Evolutionary conservation across 2,113 vertebrate species (phyloP).

Genomic region (Electrona antarctica): DNA sequence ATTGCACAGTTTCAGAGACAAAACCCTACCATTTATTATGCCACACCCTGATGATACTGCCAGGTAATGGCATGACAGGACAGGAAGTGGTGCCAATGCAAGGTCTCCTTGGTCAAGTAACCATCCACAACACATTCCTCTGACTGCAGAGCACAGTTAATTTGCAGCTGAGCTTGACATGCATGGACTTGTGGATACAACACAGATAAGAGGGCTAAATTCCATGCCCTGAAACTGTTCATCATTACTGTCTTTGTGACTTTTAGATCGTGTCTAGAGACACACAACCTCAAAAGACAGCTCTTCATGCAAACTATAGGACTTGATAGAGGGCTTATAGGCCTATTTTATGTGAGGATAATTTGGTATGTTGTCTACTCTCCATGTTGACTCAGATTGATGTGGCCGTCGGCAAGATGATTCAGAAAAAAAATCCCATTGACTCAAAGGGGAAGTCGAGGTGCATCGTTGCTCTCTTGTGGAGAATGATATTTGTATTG

Average conservation of each 20-base stretch:
- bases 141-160: background rate
- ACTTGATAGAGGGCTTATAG: background rate
- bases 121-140: slow-evolving; percentile 61
- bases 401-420: background rate
- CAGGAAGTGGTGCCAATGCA: background rate
- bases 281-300: background rate
- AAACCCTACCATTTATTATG: slow-evolving; percentile 16
- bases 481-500: background rate
- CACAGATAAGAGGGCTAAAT: background rate
- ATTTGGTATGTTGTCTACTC: background rate
- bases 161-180: slow-evolving; percentile 39
- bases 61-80: slow-evolving; percentile 58
- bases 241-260: background rate
- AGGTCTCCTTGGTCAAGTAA: slow-evolving; percentile 23
- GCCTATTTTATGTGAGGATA: background rate
- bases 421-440: slow-evolving; percentile 1
- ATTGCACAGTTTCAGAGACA: background rate
- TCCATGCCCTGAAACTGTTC: slow-evolving; percentile 44
- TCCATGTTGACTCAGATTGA: slow-evolving; percentile 20
- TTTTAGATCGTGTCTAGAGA: background rate
- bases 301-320: background rate
- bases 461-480: background rate
- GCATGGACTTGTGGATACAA: slow-evolving; percentile 48
- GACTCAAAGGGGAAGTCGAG: slow-evolving; percentile 3
- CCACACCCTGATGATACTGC: background rate